Conservation (phyloP, 92 coral and sea anemone genomes). For the Porites divaricata region DNA sequence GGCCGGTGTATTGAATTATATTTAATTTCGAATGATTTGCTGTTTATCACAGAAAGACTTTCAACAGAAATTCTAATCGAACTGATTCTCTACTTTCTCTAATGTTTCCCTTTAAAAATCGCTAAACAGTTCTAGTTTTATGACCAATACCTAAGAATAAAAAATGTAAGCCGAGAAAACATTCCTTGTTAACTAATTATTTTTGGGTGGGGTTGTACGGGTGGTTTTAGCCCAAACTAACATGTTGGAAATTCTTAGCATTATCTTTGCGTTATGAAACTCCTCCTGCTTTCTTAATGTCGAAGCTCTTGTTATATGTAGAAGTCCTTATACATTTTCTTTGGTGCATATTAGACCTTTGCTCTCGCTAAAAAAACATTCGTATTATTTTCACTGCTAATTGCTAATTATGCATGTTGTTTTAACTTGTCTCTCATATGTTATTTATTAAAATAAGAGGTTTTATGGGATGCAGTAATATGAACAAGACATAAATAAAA, state of each 20-base stretch:
- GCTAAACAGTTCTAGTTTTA: background rate
- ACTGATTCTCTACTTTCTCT: background rate
- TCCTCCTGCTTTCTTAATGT: background rate
- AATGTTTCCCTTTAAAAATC: background rate
- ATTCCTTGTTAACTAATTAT: background rate
- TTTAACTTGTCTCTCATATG: background rate
- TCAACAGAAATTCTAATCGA: background rate
- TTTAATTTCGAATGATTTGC: background rate
- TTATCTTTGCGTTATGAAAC: background rate
- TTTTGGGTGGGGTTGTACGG: conserved; percentile 20
- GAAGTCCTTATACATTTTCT: background rate
- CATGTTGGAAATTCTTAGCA: background rate
- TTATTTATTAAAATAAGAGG: background rate
- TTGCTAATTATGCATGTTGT: background rate
- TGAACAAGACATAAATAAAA: background rate
- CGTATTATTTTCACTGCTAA: background rate
- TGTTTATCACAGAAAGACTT: background rate
- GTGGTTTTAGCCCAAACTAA: background rate
- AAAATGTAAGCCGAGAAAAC: background rate
- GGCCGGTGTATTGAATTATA: no score
- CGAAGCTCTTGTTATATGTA: background rate
- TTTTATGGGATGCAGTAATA: background rate
- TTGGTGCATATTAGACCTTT: background rate
- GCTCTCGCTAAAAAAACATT: background rate
- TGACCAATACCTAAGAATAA: background rate